A percentile compares a stretch with the other conserved stretches of the same genome.
Conservation (phyloP, 2,113 vertebrate species). For the Dipodomys ordii region DNA sequence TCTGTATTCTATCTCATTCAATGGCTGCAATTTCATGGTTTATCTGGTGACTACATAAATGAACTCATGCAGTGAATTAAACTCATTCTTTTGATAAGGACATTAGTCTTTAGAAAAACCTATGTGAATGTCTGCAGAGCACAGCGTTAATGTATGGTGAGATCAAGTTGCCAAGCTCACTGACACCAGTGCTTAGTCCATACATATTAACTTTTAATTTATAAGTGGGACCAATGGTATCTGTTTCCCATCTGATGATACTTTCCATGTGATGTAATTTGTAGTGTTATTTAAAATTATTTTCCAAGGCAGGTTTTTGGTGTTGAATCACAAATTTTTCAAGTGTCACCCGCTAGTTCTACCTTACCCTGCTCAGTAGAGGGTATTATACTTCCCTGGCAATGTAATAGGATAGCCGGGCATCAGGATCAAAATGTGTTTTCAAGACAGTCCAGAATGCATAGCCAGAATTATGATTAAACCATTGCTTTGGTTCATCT, state of each 20-base stretch:
- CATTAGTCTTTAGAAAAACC: background rate
- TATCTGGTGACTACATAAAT: background rate
- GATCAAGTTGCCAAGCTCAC: too few species aligned
- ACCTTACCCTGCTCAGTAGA: background rate
- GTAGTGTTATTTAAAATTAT: background rate
- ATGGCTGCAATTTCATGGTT: background rate
- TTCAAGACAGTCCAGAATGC: background rate
- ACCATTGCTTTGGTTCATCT: background rate
- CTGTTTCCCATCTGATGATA: background rate
- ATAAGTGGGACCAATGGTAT: accelerated
- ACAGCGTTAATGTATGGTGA: background rate
- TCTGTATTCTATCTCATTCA: background rate
- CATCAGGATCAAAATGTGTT: background rate
- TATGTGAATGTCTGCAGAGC: background rate
- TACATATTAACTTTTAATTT: background rate
- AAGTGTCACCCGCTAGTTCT: background rate
- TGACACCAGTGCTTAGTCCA: background rate
- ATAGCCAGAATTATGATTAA: background rate
- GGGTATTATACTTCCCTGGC: background rate
- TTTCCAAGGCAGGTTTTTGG: background rate
- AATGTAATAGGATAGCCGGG: background rate
- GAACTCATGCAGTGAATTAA: background rate
- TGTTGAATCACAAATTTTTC: background rate
- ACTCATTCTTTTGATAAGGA: background rate
- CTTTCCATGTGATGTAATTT: background rate